Evolutionary conservation across 2,797 vertebrate genomes (phyloP).

Genomic region (Myotis myotis): DNA sequence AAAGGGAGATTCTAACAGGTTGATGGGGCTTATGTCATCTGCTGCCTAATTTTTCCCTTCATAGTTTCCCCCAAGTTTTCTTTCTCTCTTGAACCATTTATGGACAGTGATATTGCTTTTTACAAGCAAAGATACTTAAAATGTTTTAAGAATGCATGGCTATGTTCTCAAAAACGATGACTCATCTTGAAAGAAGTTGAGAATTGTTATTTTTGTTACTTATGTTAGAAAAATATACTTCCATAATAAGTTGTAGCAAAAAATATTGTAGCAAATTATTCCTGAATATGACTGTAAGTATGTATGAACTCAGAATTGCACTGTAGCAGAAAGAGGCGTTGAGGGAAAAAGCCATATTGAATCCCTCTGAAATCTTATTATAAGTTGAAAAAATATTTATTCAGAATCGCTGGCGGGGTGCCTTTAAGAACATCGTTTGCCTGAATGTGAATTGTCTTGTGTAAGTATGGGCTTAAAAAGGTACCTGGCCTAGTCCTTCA

Average conservation of each 20-base stretch:
- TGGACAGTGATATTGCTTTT: neutral
- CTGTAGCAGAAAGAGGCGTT: neutral
- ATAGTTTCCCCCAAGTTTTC: neutral
- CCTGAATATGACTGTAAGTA: conserved; percentile 7
- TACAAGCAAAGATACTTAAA: neutral
- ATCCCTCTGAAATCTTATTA: neutral
- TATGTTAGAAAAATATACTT: conserved; percentile 25
- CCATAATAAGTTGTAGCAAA: conserved; percentile 1
- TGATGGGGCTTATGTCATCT: neutral
- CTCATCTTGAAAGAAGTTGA: conserved; percentile 3
- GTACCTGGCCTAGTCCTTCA: neutral
- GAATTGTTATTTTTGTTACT: conserved; percentile 39
- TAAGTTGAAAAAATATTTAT: neutral
- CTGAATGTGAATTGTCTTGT: neutral
- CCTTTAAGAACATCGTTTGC: neutral
- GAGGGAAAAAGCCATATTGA: neutral
- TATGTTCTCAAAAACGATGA: conserved; percentile 43
- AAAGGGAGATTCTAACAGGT: neutral
- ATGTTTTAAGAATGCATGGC: neutral
- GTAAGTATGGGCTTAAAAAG: neutral
- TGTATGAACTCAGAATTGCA: neutral
- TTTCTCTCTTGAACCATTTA: neutral
- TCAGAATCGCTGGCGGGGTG: neutral
- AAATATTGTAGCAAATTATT: conserved; percentile 8
- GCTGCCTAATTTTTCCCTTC: neutral